These are phyloP conservation scores for Phaonia tiefii DNA, from an alignment of 2,888 invertebrate species.

Conservation along the genomic window DNA sequence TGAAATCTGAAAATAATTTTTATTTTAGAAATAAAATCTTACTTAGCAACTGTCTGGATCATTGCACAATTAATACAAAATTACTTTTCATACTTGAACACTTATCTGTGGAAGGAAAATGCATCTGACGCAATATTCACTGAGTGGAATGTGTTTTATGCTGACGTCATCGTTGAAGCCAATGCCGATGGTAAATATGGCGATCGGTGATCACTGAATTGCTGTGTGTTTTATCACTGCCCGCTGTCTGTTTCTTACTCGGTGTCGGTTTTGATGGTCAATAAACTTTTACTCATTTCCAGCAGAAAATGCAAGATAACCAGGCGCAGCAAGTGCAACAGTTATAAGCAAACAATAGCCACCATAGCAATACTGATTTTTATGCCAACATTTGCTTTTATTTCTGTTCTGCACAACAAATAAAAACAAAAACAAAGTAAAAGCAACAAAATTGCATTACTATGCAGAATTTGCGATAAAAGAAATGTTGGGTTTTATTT, in stretches of 20 bases:
- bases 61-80: too few relatives aligned
- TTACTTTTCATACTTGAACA: too few relatives aligned
- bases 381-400: slow-evolving; percentile 4
- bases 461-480: slow-evolving; percentile 15
- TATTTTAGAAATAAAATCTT: too few relatives aligned
- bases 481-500: neutral
- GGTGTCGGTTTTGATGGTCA: slow-evolving; percentile 6
- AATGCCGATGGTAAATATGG: neutral
- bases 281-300: slow-evolving; percentile 12
- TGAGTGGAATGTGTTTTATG: neutral
- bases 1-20: too few relatives aligned
- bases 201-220: neutral
- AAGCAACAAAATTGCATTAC: slow-evolving; percentile 3
- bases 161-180: neutral
- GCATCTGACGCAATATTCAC: neutral
- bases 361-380: neutral
- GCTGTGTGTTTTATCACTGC: neutral
- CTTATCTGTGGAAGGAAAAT: too few relatives aligned
- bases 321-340: neutral
- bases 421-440: too few relatives aligned
- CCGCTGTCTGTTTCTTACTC: neutral
- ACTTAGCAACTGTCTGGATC: too few relatives aligned
- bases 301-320: neutral
- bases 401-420: neutral
- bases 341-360: neutral